Base-by-base conservation (phyloP, 2,888 invertebrate species). In the Limnephilus rhombicus region DNA sequence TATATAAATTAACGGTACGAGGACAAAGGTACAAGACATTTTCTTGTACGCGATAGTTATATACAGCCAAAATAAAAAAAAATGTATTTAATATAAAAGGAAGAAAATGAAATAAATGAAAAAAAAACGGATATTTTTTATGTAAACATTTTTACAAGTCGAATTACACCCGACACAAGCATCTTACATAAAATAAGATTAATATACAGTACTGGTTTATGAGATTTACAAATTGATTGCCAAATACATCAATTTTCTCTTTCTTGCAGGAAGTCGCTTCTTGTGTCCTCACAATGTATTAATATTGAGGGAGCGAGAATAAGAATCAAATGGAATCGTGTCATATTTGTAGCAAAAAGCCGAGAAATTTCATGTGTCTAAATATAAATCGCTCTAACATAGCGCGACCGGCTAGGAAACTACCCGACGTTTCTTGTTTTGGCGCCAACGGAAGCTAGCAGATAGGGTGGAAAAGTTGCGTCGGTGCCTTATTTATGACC, bases 401-500 rank as follows among this genome's bases (percentile, higher is more conserved):
- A 68, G 68, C 68, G 82, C 31, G 31, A 82, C 45, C 45, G 24
- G 85, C 15, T 49, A 49, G 41, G n/a, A 86, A 86, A 37, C 85
- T 86, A 45, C 41, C 29, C n/a, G 68, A 82, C 53, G 31, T 92
- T 87, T 90, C 90, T 92, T 92, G 92, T 92, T 92, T 92, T 92
- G 92, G 91, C 90, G 87, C 90, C 90, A 86, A 80, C 92, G 92
- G 92, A 92, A 91, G n/a, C 80, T 31, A 41, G 91, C 89, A 90
- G 83, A 89, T 89, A 80, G 89, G 89, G 89, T 82, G 80, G 91
- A 88, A 91, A 91, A 91, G 91, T 91, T 91, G 88, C 81, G 89
- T 89, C 89, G 89, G 86, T 82, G 85, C 87, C 92, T 93, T 93
- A 92, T 92, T 93, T 93, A 93, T 93, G 45, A 85, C 92, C 34